Conservation (phyloP, 2,797 vertebrate genomes). For the Gymnoscopelus microlampas region DNA sequence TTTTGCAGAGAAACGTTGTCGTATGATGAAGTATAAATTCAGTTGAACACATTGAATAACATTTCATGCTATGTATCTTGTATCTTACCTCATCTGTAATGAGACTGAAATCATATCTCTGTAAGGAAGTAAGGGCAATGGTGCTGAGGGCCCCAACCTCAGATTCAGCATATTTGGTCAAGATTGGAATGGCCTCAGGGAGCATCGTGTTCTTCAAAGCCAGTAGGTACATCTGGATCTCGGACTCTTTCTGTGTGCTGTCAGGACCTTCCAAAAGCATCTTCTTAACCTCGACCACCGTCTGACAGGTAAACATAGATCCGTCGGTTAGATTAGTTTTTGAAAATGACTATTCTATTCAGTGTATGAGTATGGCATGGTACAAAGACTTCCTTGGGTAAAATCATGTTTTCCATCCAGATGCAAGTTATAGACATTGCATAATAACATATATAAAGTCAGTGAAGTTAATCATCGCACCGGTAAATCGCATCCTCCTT, state of each 20-base stretch:
- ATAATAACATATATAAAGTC: neutral
- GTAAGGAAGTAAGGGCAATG: slow-evolving; percentile 86
- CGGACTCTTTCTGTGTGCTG: slow-evolving; percentile 82
- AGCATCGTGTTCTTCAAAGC: slow-evolving; percentile 94
- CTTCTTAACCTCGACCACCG: slow-evolving; percentile 89
- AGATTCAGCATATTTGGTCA: slow-evolving; percentile 88
- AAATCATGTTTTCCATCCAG: too few species aligned
- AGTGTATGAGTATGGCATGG: too few species aligned
- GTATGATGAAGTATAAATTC: too few species aligned
- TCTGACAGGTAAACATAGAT: slow-evolving; percentile 71
- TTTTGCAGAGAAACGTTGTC: too few species aligned
- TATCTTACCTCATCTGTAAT: slow-evolving; percentile 88
- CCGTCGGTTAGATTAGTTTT: neutral
- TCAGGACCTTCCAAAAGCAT: slow-evolving; percentile 88
- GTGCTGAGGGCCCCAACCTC: slow-evolving; percentile 87
- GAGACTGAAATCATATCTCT: slow-evolving; percentile 86
- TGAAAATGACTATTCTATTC: neutral
- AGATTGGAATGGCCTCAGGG: slow-evolving; percentile 89
- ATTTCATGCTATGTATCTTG: neutral
- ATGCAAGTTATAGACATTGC: too few species aligned
- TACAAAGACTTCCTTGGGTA: too few species aligned
- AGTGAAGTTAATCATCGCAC: slow-evolving; percentile 66
- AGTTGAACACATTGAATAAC: too few species aligned
- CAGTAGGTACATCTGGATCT: slow-evolving; percentile 90
- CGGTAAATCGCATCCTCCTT: slow-evolving; percentile 87